phyloP scores from a whole-genome alignment of 92 coral and sea anemone genomes.

The Epizoanthus stellaris region DNA sequence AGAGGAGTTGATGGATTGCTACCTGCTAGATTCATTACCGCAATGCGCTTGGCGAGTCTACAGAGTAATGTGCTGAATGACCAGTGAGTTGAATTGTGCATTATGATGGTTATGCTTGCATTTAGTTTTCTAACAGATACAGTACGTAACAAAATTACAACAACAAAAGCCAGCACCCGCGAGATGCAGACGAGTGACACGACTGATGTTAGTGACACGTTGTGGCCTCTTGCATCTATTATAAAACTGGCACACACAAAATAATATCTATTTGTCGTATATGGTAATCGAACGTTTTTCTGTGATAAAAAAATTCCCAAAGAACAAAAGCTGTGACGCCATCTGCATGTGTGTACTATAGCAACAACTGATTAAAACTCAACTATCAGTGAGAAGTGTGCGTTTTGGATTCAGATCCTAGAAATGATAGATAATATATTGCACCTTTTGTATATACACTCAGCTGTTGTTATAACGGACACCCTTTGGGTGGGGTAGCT shows the following conservation, averaged over 20 bases:
- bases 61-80: conserved; percentile 4
- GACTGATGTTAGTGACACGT: not conserved
- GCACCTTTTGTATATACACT: conserved; percentile 2
- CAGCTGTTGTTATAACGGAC: conserved; percentile 6
- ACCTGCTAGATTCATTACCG: conserved; percentile 43
- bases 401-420: too few relatives aligned
- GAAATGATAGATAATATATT: not conserved
- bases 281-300: conserved; percentile 7
- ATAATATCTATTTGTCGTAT: not conserved
- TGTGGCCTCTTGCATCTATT: too few relatives aligned
- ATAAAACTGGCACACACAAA: too few relatives aligned
- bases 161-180: conserved; percentile 5
- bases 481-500: not conserved
- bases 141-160: not conserved
- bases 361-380: not conserved
- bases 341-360: not conserved
- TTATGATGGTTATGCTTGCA: not conserved
- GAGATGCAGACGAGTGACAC: not conserved
- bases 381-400: not conserved
- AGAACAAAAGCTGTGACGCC: not conserved
- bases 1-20: conserved; percentile 35
- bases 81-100: conserved; percentile 4
- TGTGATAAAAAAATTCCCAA: conserved; percentile 1
- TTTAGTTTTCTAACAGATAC: not conserved
- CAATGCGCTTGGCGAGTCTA: conserved; percentile 46